Percentiles rank a stretch among this genome's conserved stretches.
Conservation (phyloP, 2,113 vertebrate species). For the Riparia riparia region DNA sequence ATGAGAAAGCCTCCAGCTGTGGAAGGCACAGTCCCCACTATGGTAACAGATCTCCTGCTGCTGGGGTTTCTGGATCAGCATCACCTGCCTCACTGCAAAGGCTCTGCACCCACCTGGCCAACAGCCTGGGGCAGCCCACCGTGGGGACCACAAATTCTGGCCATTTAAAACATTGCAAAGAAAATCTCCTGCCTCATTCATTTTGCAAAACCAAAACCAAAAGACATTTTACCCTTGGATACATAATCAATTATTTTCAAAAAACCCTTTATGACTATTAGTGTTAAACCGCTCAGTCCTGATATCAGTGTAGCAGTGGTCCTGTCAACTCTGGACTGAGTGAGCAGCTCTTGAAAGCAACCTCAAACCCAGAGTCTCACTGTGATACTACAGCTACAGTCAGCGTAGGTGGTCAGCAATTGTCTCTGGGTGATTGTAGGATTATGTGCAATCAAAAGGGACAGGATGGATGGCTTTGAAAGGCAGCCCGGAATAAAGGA, state of each 20-base stretch:
- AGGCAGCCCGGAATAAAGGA: neutral
- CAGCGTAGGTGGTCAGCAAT: neutral
- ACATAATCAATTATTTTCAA: neutral
- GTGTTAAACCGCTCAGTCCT: neutral
- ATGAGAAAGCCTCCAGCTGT: neutral
- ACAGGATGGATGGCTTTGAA: neutral
- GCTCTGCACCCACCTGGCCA: neutral
- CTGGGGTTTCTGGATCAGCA: neutral
- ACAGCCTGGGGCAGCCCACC: neutral
- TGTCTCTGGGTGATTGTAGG: neutral
- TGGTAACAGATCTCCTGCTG: neutral
- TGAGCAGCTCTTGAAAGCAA: neutral
- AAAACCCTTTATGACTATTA: neutral
- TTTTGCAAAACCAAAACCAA: neutral
- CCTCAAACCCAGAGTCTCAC: neutral
- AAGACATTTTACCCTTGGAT: neutral
- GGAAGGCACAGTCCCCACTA: neutral
- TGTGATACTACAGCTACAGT: neutral
- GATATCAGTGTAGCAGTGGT: neutral
- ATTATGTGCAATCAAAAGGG: neutral
- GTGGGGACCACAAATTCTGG: neutral
- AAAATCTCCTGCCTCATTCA: neutral
- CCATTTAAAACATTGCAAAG: neutral
- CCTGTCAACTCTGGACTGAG: neutral
- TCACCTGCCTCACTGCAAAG: neutral